phyloP scores from a whole-genome alignment of 2,113 vertebrate species.

The Xyrauchen texanus region DNA sequence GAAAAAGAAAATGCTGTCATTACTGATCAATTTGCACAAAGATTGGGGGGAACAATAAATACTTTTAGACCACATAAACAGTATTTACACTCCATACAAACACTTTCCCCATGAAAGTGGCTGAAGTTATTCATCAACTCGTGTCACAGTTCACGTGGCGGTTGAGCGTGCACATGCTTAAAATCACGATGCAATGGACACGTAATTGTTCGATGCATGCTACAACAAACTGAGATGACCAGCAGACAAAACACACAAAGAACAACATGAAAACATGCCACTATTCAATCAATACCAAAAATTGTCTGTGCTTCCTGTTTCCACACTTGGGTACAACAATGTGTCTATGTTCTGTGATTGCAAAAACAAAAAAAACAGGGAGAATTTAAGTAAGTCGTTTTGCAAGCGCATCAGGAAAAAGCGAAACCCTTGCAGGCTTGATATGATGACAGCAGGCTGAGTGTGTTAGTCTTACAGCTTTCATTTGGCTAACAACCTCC shows the following conservation, averaged over 20 bases:
- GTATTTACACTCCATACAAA: background rate
- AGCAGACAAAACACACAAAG: slow-evolving; percentile 11
- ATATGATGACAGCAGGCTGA: slow-evolving; percentile 11
- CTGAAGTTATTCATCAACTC: background rate
- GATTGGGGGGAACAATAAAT: background rate
- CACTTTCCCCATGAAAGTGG: background rate
- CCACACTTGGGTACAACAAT: background rate
- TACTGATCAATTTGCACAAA: background rate
- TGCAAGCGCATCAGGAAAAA: slow-evolving; percentile 18
- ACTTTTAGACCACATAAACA: background rate
- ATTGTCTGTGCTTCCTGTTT: background rate
- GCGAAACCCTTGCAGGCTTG: slow-evolving; percentile 20
- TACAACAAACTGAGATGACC: background rate
- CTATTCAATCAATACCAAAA: background rate
- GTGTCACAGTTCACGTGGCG: background rate
- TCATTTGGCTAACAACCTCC: slow-evolving; percentile 33
- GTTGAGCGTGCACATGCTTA: slow-evolving; percentile 21
- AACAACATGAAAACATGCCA: background rate
- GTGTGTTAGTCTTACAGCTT: slow-evolving; percentile 16
- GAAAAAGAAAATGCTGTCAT: no score
- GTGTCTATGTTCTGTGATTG: slow-evolving; percentile 1
- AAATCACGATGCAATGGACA: background rate
- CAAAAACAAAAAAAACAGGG: background rate
- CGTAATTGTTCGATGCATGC: background rate
- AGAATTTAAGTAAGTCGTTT: background rate